phyloP scores from a whole-genome alignment of 2,888 invertebrate genomes.

The Agapostemon virescens region DNA sequence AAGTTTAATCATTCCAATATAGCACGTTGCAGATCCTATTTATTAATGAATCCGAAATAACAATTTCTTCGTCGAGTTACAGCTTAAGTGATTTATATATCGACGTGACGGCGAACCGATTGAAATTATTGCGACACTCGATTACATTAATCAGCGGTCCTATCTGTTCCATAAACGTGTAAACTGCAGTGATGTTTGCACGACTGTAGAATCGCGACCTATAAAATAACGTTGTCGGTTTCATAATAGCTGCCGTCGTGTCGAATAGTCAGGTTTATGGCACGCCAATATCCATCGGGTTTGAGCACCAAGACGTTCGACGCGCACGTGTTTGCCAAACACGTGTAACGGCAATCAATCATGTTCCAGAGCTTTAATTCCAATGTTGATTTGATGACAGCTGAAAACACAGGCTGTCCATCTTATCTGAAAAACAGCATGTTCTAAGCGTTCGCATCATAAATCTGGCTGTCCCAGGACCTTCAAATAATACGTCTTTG shows the following conservation, averaged over 20 bases:
- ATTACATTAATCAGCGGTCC: background rate
- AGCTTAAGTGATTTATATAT: background rate
- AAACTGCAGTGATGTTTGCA: background rate
- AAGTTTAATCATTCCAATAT: background rate
- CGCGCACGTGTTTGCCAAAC: background rate
- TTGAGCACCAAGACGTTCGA: background rate
- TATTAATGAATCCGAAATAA: background rate
- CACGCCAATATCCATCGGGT: background rate
- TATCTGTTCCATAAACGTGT: background rate
- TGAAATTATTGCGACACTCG: background rate
- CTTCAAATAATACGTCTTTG: background rate
- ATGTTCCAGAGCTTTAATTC: slow-evolving; percentile 1
- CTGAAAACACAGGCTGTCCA: slow-evolving; percentile 4
- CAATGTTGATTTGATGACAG: slow-evolving; percentile 7
- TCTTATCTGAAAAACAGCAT: background rate
- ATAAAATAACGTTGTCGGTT: background rate
- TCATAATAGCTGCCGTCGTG: background rate
- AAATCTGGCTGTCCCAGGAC: slow-evolving; percentile 1
- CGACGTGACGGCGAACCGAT: background rate
- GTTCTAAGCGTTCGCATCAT: background rate
- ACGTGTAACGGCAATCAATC: slow-evolving; percentile 9
- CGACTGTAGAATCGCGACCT: background rate
- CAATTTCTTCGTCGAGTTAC: background rate
- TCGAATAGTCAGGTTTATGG: background rate
- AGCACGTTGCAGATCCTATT: background rate